Percentiles rank a stretch among this genome's conserved stretches.
Evolutionary conservation across 2,113 vertebrate genomes (phyloP).

Genomic region (Hemichromis elongatus): DNA sequence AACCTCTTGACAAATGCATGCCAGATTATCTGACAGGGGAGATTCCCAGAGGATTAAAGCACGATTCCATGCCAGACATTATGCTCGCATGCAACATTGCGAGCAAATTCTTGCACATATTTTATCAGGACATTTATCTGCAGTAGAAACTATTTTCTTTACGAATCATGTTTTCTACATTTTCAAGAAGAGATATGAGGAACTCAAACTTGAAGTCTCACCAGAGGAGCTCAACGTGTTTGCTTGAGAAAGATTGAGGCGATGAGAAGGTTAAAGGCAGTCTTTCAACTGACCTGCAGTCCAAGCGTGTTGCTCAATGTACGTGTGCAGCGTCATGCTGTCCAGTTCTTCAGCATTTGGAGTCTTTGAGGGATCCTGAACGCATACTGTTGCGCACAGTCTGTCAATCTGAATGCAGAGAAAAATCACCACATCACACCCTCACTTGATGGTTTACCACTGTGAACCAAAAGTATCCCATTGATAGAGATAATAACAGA

Average conservation of each 20-base stretch:
- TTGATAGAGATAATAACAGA: background rate
- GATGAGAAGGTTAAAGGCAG: background rate
- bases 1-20: background rate
- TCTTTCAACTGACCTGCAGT: slow-evolving; percentile 53
- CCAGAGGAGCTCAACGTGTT: background rate
- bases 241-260: background rate
- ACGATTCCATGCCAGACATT: background rate
- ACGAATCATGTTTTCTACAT: background rate
- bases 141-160: background rate
- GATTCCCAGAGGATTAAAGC: background rate
- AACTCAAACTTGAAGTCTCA: background rate
- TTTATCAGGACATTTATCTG: background rate
- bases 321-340: slow-evolving; percentile 69
- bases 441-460: background rate
- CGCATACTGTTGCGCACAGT: slow-evolving; percentile 57
- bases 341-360: slow-evolving; percentile 63
- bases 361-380: slow-evolving; percentile 56
- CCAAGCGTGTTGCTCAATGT: slow-evolving; percentile 61
- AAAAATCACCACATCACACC: background rate
- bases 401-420: slow-evolving; percentile 53
- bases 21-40: background rate
- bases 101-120: background rate
- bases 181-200: background rate
- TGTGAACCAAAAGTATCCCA: background rate
- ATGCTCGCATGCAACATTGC: background rate